Percentiles rank a stretch among this genome's conserved stretches.
These are phyloP conservation scores for Danionella dracula DNA, from an alignment of 2,797 vertebrate species.

Conservation along the genomic window DNA sequence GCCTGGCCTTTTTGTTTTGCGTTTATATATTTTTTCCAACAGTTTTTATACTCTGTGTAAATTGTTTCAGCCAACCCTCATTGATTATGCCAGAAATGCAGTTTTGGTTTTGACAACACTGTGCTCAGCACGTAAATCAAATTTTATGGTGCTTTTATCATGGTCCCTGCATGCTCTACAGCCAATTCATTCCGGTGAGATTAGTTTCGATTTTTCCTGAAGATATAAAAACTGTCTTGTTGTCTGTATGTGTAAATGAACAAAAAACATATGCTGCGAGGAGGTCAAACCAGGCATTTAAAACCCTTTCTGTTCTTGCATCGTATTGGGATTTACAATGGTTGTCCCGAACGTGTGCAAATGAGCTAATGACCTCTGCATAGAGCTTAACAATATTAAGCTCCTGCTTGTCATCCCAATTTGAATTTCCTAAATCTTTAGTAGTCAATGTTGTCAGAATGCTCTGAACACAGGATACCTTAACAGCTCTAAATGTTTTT, in stretches of 20 bases:
- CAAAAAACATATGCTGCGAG: slow-evolving; percentile 4
- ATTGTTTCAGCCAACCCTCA: too few relatives aligned
- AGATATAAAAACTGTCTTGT: neutral
- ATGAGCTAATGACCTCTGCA: neutral
- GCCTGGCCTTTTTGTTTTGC: too few relatives aligned
- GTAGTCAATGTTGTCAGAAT: neutral
- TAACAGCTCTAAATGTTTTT: too few relatives aligned
- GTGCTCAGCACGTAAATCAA: neutral
- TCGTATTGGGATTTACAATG: neutral
- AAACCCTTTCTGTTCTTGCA: slow-evolving; percentile 1
- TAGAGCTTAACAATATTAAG: neutral
- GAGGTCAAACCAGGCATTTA: neutral
- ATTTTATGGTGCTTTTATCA: slow-evolving; percentile 4
- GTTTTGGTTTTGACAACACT: neutral
- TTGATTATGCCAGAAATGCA: too few relatives aligned
- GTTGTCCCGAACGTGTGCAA: neutral
- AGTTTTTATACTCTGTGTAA: too few relatives aligned
- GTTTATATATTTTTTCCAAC: too few relatives aligned
- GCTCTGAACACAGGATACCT: too few relatives aligned
- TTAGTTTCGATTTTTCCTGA: neutral
- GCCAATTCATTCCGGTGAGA: neutral
- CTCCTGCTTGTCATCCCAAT: neutral
- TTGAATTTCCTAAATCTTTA: slow-evolving; percentile 16
- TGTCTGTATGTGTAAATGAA: neutral
- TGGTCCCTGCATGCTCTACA: neutral